Evolutionary conservation across 1,140 invertebrate genomes (phyloP).

Genomic region (Zaprionus ornatus): DNA sequence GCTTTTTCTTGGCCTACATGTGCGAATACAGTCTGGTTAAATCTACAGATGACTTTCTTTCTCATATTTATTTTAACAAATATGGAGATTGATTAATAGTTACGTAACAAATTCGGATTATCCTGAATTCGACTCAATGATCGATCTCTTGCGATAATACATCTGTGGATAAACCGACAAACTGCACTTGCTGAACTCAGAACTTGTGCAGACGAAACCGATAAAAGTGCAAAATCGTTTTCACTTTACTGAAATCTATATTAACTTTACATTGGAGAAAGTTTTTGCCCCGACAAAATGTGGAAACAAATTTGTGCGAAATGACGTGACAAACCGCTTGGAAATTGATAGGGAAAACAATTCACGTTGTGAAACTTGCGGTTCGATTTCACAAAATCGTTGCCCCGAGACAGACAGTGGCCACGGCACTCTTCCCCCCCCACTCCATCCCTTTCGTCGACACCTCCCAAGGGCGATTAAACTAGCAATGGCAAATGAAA

Average conservation of each 20-base stretch:
- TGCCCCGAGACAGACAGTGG: neutral
- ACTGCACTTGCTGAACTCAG: too few species aligned
- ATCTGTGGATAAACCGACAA: too few species aligned
- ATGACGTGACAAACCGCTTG: constrained; percentile 1
- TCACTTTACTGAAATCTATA: constrained; percentile 1
- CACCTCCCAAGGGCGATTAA: neutral
- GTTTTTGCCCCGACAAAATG: neutral
- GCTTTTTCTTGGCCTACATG: too few species aligned
- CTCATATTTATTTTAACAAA: too few species aligned
- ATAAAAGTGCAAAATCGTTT: neutral
- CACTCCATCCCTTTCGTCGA: neutral
- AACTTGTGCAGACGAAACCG: neutral
- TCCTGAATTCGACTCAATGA: neutral
- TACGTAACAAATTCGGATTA: too few species aligned
- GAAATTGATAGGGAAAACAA: constrained; percentile 3
- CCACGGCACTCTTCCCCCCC: neutral
- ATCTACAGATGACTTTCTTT: too few species aligned
- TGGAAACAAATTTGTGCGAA: neutral
- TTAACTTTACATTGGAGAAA: neutral
- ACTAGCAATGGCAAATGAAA: constrained; percentile 2
- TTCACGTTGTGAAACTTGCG: neutral
- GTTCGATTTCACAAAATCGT: constrained; percentile 7
- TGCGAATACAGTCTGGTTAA: too few species aligned
- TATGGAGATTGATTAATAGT: too few species aligned
- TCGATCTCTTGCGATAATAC: neutral